Base-by-base conservation (phyloP, 2,888 invertebrate genomes). In the Eupithecia centaureata region DNA sequence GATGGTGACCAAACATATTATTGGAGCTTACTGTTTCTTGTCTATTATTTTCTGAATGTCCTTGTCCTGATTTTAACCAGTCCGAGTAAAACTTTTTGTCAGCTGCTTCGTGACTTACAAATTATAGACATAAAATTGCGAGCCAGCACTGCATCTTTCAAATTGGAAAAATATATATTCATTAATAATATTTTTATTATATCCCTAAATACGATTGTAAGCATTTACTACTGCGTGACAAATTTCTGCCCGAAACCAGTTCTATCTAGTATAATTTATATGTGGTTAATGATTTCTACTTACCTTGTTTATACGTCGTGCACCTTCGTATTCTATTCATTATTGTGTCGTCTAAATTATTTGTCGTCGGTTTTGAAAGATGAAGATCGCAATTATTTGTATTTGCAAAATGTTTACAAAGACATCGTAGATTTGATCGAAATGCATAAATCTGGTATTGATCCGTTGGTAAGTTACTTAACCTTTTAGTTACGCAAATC, bases 371-470 rank as follows among this genome's bases (percentile, higher is more conserved):
- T 32, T 1, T 32, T 57, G 18, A 33, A 57, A 22, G 22, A 0
- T 30, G 57, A 33, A 57, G 5, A 32, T 57, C 28, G 32, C 22
- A 22, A 57, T 18, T 13, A 30, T 57, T 57, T 33, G 15, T n/a
- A 1, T 5, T 22, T 57, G 57, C 30, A 22, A 22, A 57, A 32
- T 32, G 12, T 32, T 22, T 57, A 57, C 32, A 57, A 57, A 32
- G 57, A n/a, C 0, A 57, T 57, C 1, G 57, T 8, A 57, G 57
- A 33, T n/a, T 57, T 33, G 13, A 22, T 51, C 10, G 47, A 61
- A 60, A 66, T 61, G 10, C 57, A 57, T 10, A 57, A 57, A 57
- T 57, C 57, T 13, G 32, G 18, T 33, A 18, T 57, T 15, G 30
- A 22, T 57, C 32, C 32, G 5, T 12, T 32, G 57, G 57, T 57